Base-by-base conservation (phyloP, 1,140 invertebrate genomes). In the Cylas formicarius region DNA sequence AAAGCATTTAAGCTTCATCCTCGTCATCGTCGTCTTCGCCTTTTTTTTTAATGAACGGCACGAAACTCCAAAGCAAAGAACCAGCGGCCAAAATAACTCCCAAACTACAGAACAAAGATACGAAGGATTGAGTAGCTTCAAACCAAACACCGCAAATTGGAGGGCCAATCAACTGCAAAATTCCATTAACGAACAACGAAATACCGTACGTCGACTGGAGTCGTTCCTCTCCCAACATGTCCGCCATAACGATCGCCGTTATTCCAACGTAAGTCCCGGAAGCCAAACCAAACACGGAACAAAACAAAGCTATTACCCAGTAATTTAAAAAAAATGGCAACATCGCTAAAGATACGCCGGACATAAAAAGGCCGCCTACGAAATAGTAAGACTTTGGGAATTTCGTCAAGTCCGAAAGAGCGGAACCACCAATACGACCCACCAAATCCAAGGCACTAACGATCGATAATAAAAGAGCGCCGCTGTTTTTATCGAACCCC, bases 191-290 rank as follows among this genome's bases (percentile, higher is more conserved):
- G 55, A 89, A 89, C 3, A 90, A 67, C 43, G 84, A 86, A 18
- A 90, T 86, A 4, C 86, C 86, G 54, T 88, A 90, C 0, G 85
- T 86, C 0, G 84, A 86, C 37, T 84, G 85, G 2, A 90, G 60
- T n/a, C 82, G 71, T 51, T 90, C 86, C 1, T 80, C 78, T 1
- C 86, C 86, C 1, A 90, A 60, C 77, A 87, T 81, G 62, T 89
- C 85, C 0, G 84, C 84, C 82, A 89, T 86, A 0, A 88, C 84
- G 18, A 89, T 78, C 2, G 86, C 85, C 1, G 84, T 88, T 1
- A 89, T 79, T 10, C 86, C 86, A 0, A 87, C 82, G 58, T 88
- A 89, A n/a, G 81, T 76, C n/a, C 86, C 86, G 0, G 86, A 87
- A 6, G 84, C 78, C 3, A 90, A 63, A 1, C 86, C 86, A 58